phyloP scores from a whole-genome alignment of 2,888 invertebrate genomes.

The Adela reaumurella region DNA sequence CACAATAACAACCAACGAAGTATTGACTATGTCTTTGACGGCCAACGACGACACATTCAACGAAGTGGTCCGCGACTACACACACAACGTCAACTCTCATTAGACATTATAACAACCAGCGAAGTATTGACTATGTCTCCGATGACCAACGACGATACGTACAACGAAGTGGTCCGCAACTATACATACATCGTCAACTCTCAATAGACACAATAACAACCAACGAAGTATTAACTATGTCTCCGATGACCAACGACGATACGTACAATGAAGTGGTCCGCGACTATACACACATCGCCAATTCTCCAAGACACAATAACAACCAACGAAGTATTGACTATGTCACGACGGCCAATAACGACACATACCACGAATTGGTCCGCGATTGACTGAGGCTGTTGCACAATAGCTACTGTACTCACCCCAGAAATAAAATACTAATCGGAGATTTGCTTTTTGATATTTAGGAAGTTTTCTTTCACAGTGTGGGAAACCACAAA shows the following conservation, averaged over 20 bases:
- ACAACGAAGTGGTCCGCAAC: constrained; percentile 90
- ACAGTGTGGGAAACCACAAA: no score
- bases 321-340: no score
- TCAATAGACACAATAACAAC: constrained; percentile 26
- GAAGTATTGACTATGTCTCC: no score
- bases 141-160: constrained; percentile 81
- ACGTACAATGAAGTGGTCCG: constrained; percentile 91
- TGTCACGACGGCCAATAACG: no score
- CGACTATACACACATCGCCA: constrained; percentile 83
- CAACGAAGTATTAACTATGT: no score
- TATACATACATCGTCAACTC: constrained; percentile 81
- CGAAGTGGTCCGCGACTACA: constrained; percentile 92
- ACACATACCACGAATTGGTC: constrained; percentile 89
- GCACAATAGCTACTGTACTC: constrained; percentile 30
- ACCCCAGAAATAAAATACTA: no score
- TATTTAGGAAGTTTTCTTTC: no score
- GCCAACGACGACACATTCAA: constrained; percentile 77
- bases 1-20: no score
- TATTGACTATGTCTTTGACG: no score
- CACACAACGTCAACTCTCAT: constrained; percentile 77
- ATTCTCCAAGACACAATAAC: constrained; percentile 49
- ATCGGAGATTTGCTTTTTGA: no score
- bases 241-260: constrained; percentile 77
- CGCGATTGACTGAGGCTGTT: constrained; percentile 90
- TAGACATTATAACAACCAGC: no score